A percentile compares a stretch with the other conserved stretches of the same genome.
These are phyloP conservation scores for Lampropteryx suffumata DNA, from an alignment of 2,888 invertebrate genomes.

Conservation along the genomic window DNA sequence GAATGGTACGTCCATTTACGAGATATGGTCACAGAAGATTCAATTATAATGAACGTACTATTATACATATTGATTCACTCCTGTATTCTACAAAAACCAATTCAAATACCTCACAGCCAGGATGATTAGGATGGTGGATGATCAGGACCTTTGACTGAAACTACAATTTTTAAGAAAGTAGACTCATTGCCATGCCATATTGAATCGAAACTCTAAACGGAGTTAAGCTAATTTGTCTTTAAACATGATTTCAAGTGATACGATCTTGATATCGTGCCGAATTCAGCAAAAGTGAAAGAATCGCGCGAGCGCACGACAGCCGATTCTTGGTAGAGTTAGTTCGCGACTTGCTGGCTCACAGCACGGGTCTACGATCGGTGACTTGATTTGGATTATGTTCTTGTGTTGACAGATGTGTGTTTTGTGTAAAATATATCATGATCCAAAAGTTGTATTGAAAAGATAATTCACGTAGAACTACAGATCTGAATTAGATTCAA, in stretches of 20 bases:
- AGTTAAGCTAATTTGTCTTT: not conserved
- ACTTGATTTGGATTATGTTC: constrained; percentile 6
- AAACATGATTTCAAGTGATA: constrained; percentile 1
- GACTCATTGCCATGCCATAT: not conserved
- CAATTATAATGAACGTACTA: too few relatives aligned
- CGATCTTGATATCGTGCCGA: constrained; percentile 34
- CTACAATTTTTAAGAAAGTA: not conserved
- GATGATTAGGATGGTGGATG: too few relatives aligned
- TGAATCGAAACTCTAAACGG: not conserved
- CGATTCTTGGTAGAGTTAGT: constrained; percentile 54
- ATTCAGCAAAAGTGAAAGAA: constrained; percentile 70
- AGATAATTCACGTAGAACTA: too few relatives aligned
- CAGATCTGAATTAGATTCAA: too few relatives aligned
- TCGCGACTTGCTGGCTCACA: constrained; percentile 61
- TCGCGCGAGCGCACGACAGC: constrained; percentile 48
- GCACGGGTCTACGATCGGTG: constrained; percentile 47
- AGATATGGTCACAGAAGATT: constrained; percentile 24
- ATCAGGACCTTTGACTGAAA: too few relatives aligned
- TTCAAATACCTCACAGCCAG: too few relatives aligned
- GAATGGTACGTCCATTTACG: constrained; percentile 34
- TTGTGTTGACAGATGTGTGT: constrained; percentile 11
- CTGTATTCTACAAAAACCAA: too few relatives aligned
- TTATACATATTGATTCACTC: too few relatives aligned
- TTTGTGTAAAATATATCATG: constrained; percentile 3
- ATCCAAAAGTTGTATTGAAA: too few relatives aligned